Percentiles rank a stretch among this genome's conserved stretches.
Evolutionary conservation across 1,140 invertebrate species (phyloP).

Genomic region (Whitmania pigra): DNA sequence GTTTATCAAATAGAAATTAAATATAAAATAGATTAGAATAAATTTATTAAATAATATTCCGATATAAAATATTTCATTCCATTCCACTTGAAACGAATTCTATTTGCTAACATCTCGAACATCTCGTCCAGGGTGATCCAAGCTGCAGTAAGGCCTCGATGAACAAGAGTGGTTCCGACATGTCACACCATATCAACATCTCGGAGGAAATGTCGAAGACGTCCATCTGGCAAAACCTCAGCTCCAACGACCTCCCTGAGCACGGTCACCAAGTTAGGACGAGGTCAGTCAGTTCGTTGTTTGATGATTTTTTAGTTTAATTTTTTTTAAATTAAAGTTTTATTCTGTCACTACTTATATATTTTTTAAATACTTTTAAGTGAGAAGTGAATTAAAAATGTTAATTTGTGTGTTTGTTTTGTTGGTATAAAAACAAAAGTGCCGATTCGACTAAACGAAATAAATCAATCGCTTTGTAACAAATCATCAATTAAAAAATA

Average conservation of each 20-base stretch:
- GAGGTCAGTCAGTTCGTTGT: background rate
- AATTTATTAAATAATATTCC: too few relatives aligned
- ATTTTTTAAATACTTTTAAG: too few relatives aligned
- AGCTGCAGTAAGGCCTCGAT: background rate
- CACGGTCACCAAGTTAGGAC: background rate
- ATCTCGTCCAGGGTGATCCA: too few relatives aligned
- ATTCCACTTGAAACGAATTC: too few relatives aligned
- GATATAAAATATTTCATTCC: too few relatives aligned
- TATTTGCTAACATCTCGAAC: too few relatives aligned
- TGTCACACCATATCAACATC: slow-evolving; percentile 14
- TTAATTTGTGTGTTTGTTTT: background rate
- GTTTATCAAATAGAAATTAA: too few relatives aligned
- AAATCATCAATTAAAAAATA: background rate
- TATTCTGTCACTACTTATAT: background rate
- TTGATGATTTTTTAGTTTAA: too few relatives aligned
- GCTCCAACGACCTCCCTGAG: slow-evolving; percentile 3
- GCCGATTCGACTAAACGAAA: background rate
- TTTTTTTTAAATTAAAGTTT: too few relatives aligned
- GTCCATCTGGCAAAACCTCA: slow-evolving; percentile 17
- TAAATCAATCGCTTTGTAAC: background rate
- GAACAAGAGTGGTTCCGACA: slow-evolving; percentile 10
- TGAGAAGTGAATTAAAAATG: background rate
- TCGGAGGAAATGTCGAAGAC: slow-evolving; percentile 19
- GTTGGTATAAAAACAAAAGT: background rate
- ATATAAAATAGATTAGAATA: too few relatives aligned